These are phyloP conservation scores for Leguminivora glycinivorella DNA, from an alignment of 1,140 invertebrate species.

Conservation along the genomic window DNA sequence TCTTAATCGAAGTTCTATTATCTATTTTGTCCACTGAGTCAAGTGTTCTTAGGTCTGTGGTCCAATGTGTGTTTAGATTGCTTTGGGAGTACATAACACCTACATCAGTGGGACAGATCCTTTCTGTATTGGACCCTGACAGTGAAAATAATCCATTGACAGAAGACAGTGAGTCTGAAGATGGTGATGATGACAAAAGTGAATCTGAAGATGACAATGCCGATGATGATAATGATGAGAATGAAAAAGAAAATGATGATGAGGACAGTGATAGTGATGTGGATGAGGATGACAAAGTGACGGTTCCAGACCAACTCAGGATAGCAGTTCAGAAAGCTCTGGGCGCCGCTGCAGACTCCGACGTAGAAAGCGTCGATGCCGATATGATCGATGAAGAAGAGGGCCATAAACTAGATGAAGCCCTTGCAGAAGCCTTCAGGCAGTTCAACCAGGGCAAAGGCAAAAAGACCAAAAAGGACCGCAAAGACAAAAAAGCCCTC, in stretches of 20 bases:
- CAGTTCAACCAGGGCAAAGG: conserved; percentile 81
- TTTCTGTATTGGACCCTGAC: conserved; percentile 85
- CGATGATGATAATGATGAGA: conserved; percentile 57
- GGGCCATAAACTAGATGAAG: conserved; percentile 85
- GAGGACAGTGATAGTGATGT: conserved; percentile 71
- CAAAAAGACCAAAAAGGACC: conserved; percentile 82
- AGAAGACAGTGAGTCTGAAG: conserved; percentile 66
- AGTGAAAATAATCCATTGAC: conserved; percentile 81
- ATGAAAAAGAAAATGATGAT: conserved; percentile 62
- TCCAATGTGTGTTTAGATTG: conserved; percentile 86
- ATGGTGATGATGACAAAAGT: conserved; percentile 53
- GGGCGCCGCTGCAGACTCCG: conserved; percentile 80
- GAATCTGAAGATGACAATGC: conserved; percentile 62
- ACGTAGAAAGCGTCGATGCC: conserved; percentile 86
- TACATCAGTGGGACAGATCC: conserved; percentile 84
- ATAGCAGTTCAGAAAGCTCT: conserved; percentile 83
- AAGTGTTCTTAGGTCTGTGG: conserved; percentile 83
- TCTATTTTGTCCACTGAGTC: conserved; percentile 86
- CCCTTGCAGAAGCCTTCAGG: conserved; percentile 85
- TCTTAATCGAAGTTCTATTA: conserved; percentile 87
- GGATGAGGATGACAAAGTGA: conserved; percentile 81
- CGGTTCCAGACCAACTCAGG: conserved; percentile 83
- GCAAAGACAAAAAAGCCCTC: conserved; percentile 82
- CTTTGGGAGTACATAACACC: conserved; percentile 85
- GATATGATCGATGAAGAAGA: conserved; percentile 88